A percentile compares a stretch with the other conserved stretches of the same genome.
Evolutionary conservation across 2,888 invertebrate genomes (phyloP).

Genomic region (Axea sp.): DNA sequence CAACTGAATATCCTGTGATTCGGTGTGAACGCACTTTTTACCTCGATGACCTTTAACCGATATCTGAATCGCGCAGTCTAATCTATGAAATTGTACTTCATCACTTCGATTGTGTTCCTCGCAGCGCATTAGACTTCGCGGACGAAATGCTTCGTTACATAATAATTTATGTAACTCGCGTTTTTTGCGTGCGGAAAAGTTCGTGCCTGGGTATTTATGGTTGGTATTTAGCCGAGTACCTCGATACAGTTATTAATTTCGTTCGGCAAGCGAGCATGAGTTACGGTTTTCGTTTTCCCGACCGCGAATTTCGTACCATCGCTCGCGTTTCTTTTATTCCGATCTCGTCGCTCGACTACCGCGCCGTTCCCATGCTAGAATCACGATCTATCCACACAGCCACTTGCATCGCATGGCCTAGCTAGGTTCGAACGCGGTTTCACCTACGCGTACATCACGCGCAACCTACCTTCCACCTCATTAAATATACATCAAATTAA

Average conservation of each 20-base stretch:
- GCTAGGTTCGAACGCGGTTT: constrained; percentile 32
- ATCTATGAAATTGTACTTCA: constrained; percentile 44
- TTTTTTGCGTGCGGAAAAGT: constrained; percentile 30
- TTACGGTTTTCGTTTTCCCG: constrained; percentile 5
- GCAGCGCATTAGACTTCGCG: constrained; percentile 2
- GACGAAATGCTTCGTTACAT: constrained; percentile 36
- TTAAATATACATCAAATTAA: constrained; percentile 49
- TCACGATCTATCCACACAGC: constrained; percentile 46
- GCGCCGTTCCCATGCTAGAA: constrained; percentile 39
- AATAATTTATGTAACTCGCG: constrained; percentile 40
- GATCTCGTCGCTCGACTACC: constrained; percentile 8
- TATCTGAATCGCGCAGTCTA: constrained; percentile 32
- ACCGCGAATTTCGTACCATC: constrained; percentile 13
- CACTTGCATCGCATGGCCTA: constrained; percentile 35
- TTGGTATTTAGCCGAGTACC: constrained; percentile 21
- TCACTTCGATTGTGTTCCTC: constrained; percentile 36
- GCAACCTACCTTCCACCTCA: constrained; percentile 46
- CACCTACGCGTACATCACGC: constrained; percentile 47
- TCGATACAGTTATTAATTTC: constrained; percentile 39
- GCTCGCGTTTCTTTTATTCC: constrained; percentile 23
- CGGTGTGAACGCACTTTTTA: constrained; percentile 20
- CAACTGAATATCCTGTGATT: no score
- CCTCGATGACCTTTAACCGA: constrained; percentile 24
- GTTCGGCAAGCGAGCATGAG: constrained; percentile 16
- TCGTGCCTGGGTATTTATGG: constrained; percentile 36